These are phyloP conservation scores for Charina bottae DNA, from an alignment of 2,113 vertebrate species.

Conservation along the genomic window DNA sequence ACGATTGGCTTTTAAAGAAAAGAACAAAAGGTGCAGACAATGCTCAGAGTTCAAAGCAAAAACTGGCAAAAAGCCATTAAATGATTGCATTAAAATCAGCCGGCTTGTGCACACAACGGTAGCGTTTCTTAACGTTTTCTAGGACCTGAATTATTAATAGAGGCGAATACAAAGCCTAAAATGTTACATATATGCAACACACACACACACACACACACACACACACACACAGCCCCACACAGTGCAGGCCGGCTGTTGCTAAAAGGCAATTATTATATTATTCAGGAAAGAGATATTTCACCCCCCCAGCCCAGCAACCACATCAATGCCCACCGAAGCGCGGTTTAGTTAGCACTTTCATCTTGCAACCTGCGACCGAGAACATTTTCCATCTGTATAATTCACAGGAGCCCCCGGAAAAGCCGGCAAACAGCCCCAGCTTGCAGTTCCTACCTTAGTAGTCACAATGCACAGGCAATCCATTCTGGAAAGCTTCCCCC, in stretches of 20 bases:
- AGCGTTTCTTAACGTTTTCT: conserved; percentile 66
- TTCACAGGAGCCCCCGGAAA: conserved; percentile 62
- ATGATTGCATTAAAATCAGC: conserved; percentile 60
- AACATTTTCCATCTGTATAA: conserved; percentile 66
- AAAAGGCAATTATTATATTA: conserved; percentile 58
- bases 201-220: not conserved
- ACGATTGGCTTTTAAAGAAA: conserved; percentile 72
- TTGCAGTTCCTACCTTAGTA: conserved; percentile 90
- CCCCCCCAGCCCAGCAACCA: conserved; percentile 48
- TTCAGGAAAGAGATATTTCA: conserved; percentile 67
- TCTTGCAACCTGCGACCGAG: conserved; percentile 61
- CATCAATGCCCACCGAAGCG: conserved; percentile 62
- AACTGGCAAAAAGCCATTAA: conserved; percentile 55
- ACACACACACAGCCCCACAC: too few relatives aligned
- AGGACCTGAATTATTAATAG: conserved; percentile 71
- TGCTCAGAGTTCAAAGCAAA: conserved; percentile 68
- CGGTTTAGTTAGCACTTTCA: conserved; percentile 69
- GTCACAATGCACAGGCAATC: conserved; percentile 98
- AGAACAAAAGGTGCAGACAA: not conserved
- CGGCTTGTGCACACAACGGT: conserved; percentile 54
- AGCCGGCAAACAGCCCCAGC: conserved; percentile 64
- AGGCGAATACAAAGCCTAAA: conserved; percentile 60
- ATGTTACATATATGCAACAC: not conserved
- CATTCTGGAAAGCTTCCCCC: conserved; percentile 86
- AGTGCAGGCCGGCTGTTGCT: conserved; percentile 48